These are phyloP conservation scores for Varanus komodoensis DNA, from an alignment of 2,113 vertebrate species.

Conservation along the genomic window DNA sequence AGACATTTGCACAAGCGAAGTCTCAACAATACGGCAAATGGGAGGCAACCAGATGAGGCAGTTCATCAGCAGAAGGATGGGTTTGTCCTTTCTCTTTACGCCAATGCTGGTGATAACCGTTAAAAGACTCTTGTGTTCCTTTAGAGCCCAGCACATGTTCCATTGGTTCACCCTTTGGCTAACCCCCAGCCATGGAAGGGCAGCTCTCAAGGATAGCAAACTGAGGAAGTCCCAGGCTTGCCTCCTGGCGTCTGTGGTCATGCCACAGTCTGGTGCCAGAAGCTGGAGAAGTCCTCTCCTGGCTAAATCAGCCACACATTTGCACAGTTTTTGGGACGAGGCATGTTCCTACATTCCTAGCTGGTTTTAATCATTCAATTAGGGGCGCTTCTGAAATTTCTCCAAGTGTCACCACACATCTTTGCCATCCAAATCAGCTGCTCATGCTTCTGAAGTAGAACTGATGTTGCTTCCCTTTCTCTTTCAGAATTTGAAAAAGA, in stretches of 20 bases:
- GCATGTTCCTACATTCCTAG: neutral
- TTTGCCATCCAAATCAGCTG: neutral
- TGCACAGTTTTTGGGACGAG: too few relatives aligned
- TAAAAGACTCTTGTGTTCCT: neutral
- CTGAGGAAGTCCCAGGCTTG: too few relatives aligned
- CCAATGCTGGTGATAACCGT: neutral
- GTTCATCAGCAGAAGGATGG: neutral
- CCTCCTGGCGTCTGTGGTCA: neutral
- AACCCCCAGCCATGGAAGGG: neutral
- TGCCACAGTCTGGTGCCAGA: neutral
- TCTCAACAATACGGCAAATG: neutral
- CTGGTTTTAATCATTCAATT: neutral
- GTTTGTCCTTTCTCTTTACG: neutral
- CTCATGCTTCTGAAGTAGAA: neutral
- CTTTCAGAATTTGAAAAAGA: neutral
- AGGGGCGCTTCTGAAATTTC: neutral
- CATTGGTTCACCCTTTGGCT: neutral
- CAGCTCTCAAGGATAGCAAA: neutral
- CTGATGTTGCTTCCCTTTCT: too few relatives aligned
- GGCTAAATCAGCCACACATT: too few relatives aligned
- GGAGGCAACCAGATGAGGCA: neutral
- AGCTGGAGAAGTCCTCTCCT: neutral
- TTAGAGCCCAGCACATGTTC: rapidly evolving
- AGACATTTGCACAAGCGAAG: constrained; percentile 26
- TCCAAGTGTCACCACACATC: neutral